Evolutionary conservation across 2,888 invertebrate genomes (phyloP).

Genomic region (Ischnura elegans): DNA sequence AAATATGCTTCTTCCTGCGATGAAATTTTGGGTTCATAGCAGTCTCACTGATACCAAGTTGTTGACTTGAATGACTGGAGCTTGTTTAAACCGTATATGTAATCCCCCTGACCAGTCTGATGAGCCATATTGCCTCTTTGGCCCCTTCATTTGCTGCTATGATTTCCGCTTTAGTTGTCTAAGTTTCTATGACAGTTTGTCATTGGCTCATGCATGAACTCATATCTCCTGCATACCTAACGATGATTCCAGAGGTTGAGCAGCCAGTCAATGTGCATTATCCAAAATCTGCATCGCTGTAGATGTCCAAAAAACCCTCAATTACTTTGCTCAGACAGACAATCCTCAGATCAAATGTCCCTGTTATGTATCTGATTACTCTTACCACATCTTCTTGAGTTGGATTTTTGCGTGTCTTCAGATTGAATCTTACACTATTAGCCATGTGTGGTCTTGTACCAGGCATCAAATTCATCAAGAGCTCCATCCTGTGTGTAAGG

Average conservation of each 20-base stretch:
- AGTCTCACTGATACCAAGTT: conserved; percentile 74
- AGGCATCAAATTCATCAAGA: conserved; percentile 74
- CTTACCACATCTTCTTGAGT: conserved; percentile 72
- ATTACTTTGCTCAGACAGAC: not conserved
- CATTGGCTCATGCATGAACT: conserved; percentile 18
- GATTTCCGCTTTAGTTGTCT: conserved; percentile 74
- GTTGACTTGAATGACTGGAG: conserved; percentile 73
- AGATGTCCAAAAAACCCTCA: conserved; percentile 71
- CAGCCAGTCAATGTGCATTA: conserved; percentile 73
- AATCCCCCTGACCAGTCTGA: conserved; percentile 73
- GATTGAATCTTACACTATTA: conserved; percentile 73
- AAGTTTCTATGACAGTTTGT: conserved; percentile 73
- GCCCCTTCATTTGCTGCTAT: conserved; percentile 74
- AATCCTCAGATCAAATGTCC: conserved; percentile 69
- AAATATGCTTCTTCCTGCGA: conserved; percentile 74
- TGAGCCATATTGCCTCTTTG: too few relatives aligned
- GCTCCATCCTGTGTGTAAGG: conserved; percentile 73
- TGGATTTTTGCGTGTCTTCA: conserved; percentile 72
- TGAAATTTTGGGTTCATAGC: conserved; percentile 74
- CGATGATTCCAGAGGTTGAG: conserved; percentile 73
- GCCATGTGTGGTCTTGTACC: conserved; percentile 74
- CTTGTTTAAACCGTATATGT: conserved; percentile 70
- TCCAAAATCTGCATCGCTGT: conserved; percentile 75
- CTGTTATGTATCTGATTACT: conserved; percentile 74
- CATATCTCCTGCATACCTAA: conserved; percentile 68